Percentiles rank a stretch among this genome's conserved stretches.
Evolutionary conservation across 1,140 invertebrate genomes (phyloP).

Genomic region (Hestina assimilis): DNA sequence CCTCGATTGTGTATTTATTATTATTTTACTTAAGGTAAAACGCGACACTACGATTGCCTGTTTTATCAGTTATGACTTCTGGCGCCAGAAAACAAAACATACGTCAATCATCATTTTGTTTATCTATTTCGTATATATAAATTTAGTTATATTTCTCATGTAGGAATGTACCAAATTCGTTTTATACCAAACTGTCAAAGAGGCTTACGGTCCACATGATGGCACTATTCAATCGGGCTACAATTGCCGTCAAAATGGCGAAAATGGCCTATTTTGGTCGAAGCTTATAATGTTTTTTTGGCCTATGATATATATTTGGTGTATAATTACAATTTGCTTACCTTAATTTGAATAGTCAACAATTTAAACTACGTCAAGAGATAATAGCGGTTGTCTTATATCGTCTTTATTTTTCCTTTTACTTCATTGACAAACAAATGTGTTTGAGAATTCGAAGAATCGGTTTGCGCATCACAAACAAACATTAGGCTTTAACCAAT

Average conservation of each 20-base stretch:
- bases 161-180: no score
- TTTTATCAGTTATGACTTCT: background rate
- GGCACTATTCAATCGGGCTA: no score
- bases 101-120: background rate
- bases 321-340: no score
- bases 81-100: background rate
- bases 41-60: background rate
- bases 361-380: background rate
- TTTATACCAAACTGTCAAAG: no score
- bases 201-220: no score
- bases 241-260: no score
- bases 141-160: no score
- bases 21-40: background rate
- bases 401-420: background rate
- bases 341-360: no score
- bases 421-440: constrained; percentile 10
- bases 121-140: background rate
- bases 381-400: background rate
- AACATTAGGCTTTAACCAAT: constrained; percentile 1
- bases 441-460: constrained; percentile 21
- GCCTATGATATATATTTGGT: no score
- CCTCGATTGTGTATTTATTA: no score
- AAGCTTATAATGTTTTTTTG: no score
- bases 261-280: no score
- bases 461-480: background rate